phyloP scores from a whole-genome alignment of 2,888 invertebrate species.

The Drosophila pullipes region DNA sequence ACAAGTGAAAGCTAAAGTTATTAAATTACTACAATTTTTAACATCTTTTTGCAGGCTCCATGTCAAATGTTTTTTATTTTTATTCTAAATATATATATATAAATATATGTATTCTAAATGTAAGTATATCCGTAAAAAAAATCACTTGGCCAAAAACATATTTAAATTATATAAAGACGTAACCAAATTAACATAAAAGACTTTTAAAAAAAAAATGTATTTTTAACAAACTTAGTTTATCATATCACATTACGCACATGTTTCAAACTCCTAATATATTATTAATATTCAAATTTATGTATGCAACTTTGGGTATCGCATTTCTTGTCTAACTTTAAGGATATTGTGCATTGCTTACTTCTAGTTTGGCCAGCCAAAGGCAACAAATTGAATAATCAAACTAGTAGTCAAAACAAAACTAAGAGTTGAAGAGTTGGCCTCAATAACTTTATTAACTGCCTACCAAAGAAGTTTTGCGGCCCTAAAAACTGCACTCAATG shows the following conservation, averaged over 20 bases:
- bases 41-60: neutral
- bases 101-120: no score
- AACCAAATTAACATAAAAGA: neutral
- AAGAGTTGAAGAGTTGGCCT: constrained; percentile 19
- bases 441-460: constrained; percentile 56
- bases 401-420: constrained; percentile 11
- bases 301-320: neutral
- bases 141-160: neutral
- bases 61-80: neutral
- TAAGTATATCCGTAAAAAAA: neutral
- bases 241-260: neutral
- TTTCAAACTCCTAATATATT: neutral
- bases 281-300: neutral
- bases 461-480: constrained; percentile 36
- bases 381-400: constrained; percentile 38
- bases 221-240: neutral
- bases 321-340: neutral
- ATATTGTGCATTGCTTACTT: constrained; percentile 1
- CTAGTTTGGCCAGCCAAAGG: constrained; percentile 9
- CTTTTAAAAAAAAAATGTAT: neutral
- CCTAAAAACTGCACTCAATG: constrained; percentile 14
- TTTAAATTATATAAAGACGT: neutral
- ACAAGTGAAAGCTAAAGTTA: neutral
- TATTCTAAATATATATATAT: neutral
- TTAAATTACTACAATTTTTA: no score